Evolutionary conservation across 2,888 invertebrate species (phyloP), one percentile per base, ranked within the genome.

Genomic region (Cerceris rybyensis): DNA sequence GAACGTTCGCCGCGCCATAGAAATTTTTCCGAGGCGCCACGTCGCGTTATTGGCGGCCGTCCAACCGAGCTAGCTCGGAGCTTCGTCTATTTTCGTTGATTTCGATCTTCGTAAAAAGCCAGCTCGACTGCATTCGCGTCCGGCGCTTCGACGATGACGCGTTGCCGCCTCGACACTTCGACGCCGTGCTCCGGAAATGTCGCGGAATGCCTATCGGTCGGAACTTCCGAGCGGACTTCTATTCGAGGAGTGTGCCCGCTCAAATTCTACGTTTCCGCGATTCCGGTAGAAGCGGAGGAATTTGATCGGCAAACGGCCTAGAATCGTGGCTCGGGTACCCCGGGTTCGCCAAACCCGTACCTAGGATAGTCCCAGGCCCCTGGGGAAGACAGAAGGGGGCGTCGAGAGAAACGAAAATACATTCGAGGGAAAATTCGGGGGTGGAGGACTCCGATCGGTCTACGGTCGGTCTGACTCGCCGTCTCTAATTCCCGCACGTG

Each of bases 31-130:
- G 63, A 78, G 78, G 80, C 85, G 86, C 86, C 77, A 76, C 74
- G 54, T 50, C 73, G 73, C 70, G 75, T 79, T 78, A 81, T 76
- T 88, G 87, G 88, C 86, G 70, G 55, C 57, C 68, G 58, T 86
- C 87, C 88, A 88, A 87, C 67, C 82, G 70, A 82, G 78, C 74
- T 76, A 75, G 80, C 79, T 60, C 66, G 75, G 57, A 76, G 83
- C 83, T 79, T 87, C 78, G 85, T 89, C 89, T 89, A 89, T 87
- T 89, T 89, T 88, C 84, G 87, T 86, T 86, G 86, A 88, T 87
- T 86, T 80, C 80, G 81, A 84, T 86, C 82, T 80, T 80, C 69
- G 78, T 69, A 80, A 81, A 78, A 84, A 81, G 82, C 70, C 57
- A 70, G 58, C 41, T 43, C 73, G 43, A 55, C 72, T 43, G 63